Percentiles rank a stretch among this genome's conserved stretches.
Conservation (phyloP, 2,113 vertebrate genomes). For the Polyodon spathula region DNA sequence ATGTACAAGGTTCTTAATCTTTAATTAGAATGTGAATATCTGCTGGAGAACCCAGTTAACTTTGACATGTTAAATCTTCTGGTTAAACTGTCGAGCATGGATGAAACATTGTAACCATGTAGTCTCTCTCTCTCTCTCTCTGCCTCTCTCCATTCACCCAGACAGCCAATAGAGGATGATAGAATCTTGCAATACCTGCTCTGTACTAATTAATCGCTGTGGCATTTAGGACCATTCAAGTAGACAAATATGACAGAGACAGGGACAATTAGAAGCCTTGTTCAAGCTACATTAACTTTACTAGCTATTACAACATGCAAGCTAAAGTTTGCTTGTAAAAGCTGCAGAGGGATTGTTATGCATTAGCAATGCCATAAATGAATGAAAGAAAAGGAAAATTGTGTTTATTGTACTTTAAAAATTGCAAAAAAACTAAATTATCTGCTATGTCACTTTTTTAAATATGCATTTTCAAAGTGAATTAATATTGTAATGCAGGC, state of each 20-base stretch:
- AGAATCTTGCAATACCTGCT: conserved; percentile 84
- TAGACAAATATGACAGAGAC: conserved; percentile 98
- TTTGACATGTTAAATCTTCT: conserved; percentile 87
- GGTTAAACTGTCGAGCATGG: conserved; percentile 79
- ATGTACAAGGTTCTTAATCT: conserved; percentile 83
- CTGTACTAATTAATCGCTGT: conserved; percentile 93
- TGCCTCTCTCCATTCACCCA: conserved; percentile 53
- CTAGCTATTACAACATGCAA: conserved; percentile 81
- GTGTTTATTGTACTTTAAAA: conserved; percentile 87
- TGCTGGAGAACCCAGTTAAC: conserved; percentile 71
- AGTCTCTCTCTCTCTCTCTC: conserved; percentile 52
- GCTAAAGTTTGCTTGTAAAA: conserved; percentile 83
- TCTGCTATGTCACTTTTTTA: conserved; percentile 79
- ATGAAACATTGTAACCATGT: conserved; percentile 71
- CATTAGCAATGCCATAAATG: conserved; percentile 76
- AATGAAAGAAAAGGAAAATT: conserved; percentile 81
- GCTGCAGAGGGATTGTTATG: conserved; percentile 75
- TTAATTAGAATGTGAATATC: conserved; percentile 86
- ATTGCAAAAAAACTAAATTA: conserved; percentile 96
- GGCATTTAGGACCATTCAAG: conserved; percentile 96
- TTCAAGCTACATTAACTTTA: conserved; percentile 99
- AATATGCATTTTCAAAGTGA: conserved; percentile 66
- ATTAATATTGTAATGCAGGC: conserved; percentile 68
- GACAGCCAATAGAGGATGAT: conserved; percentile 67
- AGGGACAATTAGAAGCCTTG: conserved; percentile 94